A percentile compares a stretch with the other conserved stretches of the same genome.
These are phyloP conservation scores for Pyrrhosoma nymphula DNA, from an alignment of 2,888 invertebrate species.

Conservation along the genomic window DNA sequence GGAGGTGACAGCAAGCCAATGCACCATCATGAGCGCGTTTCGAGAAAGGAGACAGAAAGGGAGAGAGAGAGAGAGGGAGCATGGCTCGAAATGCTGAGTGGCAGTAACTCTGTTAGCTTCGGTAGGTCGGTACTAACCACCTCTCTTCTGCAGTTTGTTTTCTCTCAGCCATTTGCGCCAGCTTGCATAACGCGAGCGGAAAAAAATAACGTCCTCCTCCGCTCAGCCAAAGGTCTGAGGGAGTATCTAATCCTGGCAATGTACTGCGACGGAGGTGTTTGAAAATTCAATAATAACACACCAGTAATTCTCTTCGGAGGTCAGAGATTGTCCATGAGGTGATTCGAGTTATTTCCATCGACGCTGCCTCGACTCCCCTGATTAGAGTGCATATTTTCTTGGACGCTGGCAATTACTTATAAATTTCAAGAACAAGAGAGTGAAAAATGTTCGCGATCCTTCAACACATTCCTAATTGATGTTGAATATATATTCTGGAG, in stretches of 20 bases:
- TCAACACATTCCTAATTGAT: too few species aligned
- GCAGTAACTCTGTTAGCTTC: background rate
- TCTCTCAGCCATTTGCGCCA: background rate
- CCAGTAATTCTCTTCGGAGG: background rate
- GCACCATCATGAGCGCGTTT: too few species aligned
- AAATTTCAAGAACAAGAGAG: background rate
- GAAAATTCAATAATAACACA: slow-evolving; percentile 18
- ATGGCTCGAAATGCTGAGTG: slow-evolving; percentile 26
- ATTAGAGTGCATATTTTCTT: background rate
- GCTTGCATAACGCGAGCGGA: slow-evolving; percentile 11
- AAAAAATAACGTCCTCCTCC: background rate
- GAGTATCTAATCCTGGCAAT: background rate
- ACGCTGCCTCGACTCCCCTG: background rate
- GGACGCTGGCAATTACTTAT: background rate
- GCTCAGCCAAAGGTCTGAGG: background rate
- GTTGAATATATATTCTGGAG: too few species aligned
- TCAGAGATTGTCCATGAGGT: background rate
- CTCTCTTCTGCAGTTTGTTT: background rate
- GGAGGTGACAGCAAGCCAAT: too few species aligned
- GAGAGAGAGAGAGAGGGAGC: background rate
- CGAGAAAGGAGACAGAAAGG: background rate
- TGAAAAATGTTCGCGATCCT: too few species aligned
- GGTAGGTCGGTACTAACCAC: background rate
- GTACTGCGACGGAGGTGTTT: background rate
- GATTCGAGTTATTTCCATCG: background rate